Base-by-base conservation (phyloP, 2,797 vertebrate species). In the Chaunax sp. region DNA sequence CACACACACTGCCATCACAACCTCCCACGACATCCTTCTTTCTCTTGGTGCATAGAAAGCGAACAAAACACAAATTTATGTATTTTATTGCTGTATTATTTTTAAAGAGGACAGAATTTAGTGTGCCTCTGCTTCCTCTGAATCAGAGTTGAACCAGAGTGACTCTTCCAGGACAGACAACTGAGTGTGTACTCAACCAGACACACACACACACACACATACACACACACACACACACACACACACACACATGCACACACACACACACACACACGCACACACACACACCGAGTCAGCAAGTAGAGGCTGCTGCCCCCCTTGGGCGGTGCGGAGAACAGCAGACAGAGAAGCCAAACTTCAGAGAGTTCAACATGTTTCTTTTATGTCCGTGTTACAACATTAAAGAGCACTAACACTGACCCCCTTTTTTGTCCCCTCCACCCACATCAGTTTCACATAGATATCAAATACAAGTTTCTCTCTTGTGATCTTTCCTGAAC, bases 301-400 rank as follows among this genome's bases (percentile, higher is more conserved):
- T 4, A 57, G 57, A 50, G 50, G 15, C 43, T 87, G 78, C 81
- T 83, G 87, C 82, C 86, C 61, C 82, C 86, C 41, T 54, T 72
- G 87, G 83, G 5, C 62, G 70, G 1, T 77, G 12, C 0, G 4
- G 7, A 53, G 67, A 63, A 83, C 13, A 35, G 33, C 88, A 77
- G 8, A 16, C 6, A 55, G 40, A 49, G 0, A 0, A 57, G 54
- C 1, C 20, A 26, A 30, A 58, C 58, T 11, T 53, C 20, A 45
- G 10, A 72, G 19, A 55, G 22, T 60, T 33, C 1, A 33, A 9
- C 18, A 5, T 54, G 45, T 23, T 64, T 15, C 51, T 72, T 55
- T 80, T 19, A 78, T 57, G 49, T 74, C 56, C 30, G 16, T 0
- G 13, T 69, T 58, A 37, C 12, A 53, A 26, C n/a, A 60, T 55